phyloP scores from a whole-genome alignment of 2,113 vertebrate genomes.

The Oxygymnocypris stewartii region DNA sequence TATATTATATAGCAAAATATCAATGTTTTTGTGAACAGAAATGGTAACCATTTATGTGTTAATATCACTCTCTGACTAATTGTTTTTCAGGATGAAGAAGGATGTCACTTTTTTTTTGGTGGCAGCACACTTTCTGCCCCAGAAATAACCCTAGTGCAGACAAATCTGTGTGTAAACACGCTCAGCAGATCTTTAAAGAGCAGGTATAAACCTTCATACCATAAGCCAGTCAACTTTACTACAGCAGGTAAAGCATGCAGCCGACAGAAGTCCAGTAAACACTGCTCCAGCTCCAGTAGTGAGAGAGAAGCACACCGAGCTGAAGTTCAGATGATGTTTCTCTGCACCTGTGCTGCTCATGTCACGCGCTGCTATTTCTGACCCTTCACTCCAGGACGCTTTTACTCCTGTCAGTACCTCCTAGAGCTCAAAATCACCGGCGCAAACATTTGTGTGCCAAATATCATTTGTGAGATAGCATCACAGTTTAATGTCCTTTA shows the following conservation, averaged over 20 bases:
- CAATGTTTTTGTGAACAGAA: too few relatives aligned
- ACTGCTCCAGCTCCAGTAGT: not conserved
- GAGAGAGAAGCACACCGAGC: not conserved
- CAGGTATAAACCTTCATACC: not conserved
- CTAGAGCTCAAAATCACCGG: not conserved
- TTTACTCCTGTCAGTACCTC: conserved; percentile 21
- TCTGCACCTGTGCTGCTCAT: conserved; percentile 45
- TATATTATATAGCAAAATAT: too few relatives aligned
- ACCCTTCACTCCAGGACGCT: conserved; percentile 26
- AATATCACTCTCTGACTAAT: not conserved
- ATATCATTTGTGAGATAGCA: conserved; percentile 6
- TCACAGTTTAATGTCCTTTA: not conserved
- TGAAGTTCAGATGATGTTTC: conserved; percentile 10
- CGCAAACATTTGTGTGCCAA: not conserved
- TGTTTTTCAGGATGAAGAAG: not conserved
- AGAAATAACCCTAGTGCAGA: not conserved
- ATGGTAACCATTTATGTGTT: not conserved
- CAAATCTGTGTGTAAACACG: not conserved
- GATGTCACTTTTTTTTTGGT: too few relatives aligned
- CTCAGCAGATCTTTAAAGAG: not conserved
- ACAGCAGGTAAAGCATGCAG: not conserved
- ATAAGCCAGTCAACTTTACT: not conserved
- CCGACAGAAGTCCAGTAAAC: not conserved
- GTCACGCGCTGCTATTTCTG: conserved; percentile 51
- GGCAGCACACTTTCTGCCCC: not conserved